Base-by-base conservation (phyloP, 2,888 invertebrate species). In the Phania funesta region DNA sequence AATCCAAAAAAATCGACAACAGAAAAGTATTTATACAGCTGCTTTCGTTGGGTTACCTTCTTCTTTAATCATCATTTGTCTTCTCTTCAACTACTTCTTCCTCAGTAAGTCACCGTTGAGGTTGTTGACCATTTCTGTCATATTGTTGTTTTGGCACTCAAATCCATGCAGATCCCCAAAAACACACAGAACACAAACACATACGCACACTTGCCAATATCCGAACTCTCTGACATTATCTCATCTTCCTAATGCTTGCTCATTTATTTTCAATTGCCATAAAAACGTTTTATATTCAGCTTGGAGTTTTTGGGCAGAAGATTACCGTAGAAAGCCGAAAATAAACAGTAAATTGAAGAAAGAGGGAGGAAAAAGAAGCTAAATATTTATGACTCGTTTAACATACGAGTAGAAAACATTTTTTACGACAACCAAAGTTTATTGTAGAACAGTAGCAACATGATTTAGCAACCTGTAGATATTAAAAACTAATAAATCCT, bases 341-440 rank as follows among this genome's bases (percentile, higher is more conserved):
- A 58, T 29, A 50, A 71, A 16, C 0, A 13, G 18, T 18, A 50
- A 60, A 67, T 29, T 9, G 11, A 16, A 60, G 4, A 26, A 22
- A 16, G 11, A 56, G 16, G 0, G 48, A 54, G 16, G 16, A 38
- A 5, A 16, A n/a, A 50, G n/a, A 44, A 52, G 18, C n/a, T 58
- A 60, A 60, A 76, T 60, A 82, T 82, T 78, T 78, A 82, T 58
- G 74, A 60, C 50, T 38, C 35, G 50, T 70, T 82, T 78, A 78
- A 60, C 65, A 75, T 70, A 41, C 56, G 24, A 65, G 20, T 6
- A 64, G 6, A 32, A 74, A 52, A 76, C 16, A 29, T 35, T 18
- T 78, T 58, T 64, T 65, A 62, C 46, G 58, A 41, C 54, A 50
- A 18, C 56, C 32, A n/a, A 75, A 11, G 44, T 71, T 78, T 73